Evolutionary conservation across 1,140 invertebrate species (phyloP).

Genomic region (Temnothorax nylanderi): DNA sequence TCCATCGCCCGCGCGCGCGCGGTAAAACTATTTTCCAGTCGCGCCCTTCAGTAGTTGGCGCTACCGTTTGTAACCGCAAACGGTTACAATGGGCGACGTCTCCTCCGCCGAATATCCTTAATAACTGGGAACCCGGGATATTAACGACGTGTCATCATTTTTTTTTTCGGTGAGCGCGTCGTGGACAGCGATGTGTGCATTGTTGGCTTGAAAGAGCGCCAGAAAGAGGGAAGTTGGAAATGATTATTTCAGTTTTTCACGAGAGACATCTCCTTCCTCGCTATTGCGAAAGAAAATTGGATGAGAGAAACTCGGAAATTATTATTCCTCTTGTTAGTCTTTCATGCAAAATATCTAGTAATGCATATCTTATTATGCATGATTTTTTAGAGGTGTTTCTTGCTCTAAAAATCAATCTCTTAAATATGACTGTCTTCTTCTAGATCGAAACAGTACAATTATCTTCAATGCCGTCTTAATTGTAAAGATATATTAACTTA

Average conservation of each 20-base stretch:
- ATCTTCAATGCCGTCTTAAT: background rate
- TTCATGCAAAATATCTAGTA: background rate
- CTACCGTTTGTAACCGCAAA: conserved; percentile 43
- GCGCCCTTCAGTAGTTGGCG: conserved; percentile 3
- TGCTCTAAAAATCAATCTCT: background rate
- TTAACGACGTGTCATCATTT: conserved; percentile 53
- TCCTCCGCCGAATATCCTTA: conserved; percentile 29
- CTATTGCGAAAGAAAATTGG: background rate
- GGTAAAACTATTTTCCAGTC: conserved; percentile 61
- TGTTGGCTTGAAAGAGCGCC: background rate
- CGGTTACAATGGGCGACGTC: conserved; percentile 26
- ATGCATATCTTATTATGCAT: background rate
- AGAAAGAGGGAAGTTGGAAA: background rate
- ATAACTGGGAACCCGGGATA: conserved; percentile 23
- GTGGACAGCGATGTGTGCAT: conserved; percentile 2
- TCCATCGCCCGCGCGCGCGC: conserved; percentile 32
- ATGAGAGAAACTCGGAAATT: background rate
- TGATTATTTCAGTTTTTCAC: conserved; percentile 11
- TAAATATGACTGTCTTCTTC: background rate
- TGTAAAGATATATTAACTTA: background rate
- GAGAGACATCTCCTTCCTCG: background rate
- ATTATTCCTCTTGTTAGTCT: background rate
- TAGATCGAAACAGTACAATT: background rate
- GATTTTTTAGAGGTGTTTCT: background rate
- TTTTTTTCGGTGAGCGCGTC: background rate